Percentiles rank a stretch among this genome's conserved stretches.
phyloP scores from a whole-genome alignment of 2,888 invertebrate species.

The Gibbula magus region DNA sequence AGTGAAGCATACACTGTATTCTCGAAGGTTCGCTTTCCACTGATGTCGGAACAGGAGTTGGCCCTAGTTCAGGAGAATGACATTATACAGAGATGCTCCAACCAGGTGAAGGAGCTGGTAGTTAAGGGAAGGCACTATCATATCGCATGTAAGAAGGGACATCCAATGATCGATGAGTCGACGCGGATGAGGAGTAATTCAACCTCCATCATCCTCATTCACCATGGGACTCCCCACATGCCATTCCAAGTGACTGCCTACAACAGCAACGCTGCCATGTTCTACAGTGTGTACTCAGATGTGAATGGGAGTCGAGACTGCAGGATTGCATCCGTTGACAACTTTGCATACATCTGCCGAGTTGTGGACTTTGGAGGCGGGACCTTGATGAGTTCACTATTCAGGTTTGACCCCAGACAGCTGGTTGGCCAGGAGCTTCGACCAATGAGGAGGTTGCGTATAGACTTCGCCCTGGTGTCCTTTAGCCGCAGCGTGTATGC shows the following conservation, averaged over 20 bases:
- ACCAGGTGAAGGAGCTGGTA: slow-evolving; percentile 53
- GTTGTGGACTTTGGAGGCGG: slow-evolving; percentile 74
- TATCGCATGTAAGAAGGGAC: slow-evolving; percentile 64
- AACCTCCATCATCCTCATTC: slow-evolving; percentile 64
- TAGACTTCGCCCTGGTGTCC: slow-evolving; percentile 71
- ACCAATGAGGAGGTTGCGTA: slow-evolving; percentile 68
- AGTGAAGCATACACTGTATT: slow-evolving; percentile 56
- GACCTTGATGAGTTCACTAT: slow-evolving; percentile 71
- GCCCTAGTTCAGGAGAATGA: slow-evolving; percentile 61
- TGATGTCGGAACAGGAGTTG: slow-evolving; percentile 70
- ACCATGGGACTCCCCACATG: slow-evolving; percentile 68
- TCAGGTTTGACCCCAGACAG: slow-evolving; percentile 73
- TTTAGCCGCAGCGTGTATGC: slow-evolving; percentile 65
- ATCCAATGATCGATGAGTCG: slow-evolving; percentile 61
- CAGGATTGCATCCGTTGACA: slow-evolving; percentile 69
- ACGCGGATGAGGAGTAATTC: slow-evolving; percentile 58
- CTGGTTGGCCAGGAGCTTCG: slow-evolving; percentile 68
- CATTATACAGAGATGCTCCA: slow-evolving; percentile 58
- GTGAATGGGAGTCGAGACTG: slow-evolving; percentile 72
- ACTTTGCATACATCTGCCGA: slow-evolving; percentile 72
- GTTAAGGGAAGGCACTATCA: slow-evolving; percentile 66
- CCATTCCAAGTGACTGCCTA: slow-evolving; percentile 74
- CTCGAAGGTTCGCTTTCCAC: slow-evolving; percentile 66
- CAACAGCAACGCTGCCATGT: slow-evolving; percentile 58
- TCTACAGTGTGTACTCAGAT: slow-evolving; percentile 70